Percentiles rank a stretch among this genome's conserved stretches.
These are phyloP conservation scores for Scopus umbretta DNA, from an alignment of 2,113 vertebrate species.

Conservation along the genomic window DNA sequence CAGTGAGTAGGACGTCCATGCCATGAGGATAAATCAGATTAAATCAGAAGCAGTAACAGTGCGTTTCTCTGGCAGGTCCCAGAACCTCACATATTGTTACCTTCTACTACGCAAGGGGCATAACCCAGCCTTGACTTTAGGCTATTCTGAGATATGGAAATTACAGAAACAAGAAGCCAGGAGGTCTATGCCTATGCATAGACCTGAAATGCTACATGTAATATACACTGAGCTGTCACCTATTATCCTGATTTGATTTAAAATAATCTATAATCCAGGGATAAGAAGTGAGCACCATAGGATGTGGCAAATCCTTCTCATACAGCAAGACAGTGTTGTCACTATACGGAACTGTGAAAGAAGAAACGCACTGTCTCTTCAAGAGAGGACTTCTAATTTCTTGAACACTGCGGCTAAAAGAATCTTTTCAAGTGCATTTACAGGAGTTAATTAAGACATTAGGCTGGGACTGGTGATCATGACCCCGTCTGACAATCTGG, in stretches of 20 bases:
- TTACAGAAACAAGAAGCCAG: background rate
- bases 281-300: background rate
- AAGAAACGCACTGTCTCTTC: background rate
- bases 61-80: background rate
- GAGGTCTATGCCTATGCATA: background rate
- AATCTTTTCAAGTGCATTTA: background rate
- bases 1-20: background rate
- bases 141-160: background rate
- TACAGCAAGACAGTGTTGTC: background rate
- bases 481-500: background rate
- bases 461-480: background rate
- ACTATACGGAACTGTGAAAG: background rate
- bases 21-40: background rate
- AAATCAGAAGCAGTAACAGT: background rate
- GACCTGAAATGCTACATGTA: background rate
- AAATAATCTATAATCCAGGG: slow-evolving; percentile 41
- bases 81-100: background rate
- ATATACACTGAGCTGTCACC: background rate
- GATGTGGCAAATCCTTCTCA: slow-evolving; percentile 27
- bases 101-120: background rate
- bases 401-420: background rate
- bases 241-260: slow-evolving; percentile 32
- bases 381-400: background rate
- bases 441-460: slow-evolving; percentile 52
- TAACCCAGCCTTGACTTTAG: background rate